Evolutionary conservation across 1,140 invertebrate species (phyloP), one percentile per base, ranked within the genome.

Genomic region (Nebria ingens): DNA sequence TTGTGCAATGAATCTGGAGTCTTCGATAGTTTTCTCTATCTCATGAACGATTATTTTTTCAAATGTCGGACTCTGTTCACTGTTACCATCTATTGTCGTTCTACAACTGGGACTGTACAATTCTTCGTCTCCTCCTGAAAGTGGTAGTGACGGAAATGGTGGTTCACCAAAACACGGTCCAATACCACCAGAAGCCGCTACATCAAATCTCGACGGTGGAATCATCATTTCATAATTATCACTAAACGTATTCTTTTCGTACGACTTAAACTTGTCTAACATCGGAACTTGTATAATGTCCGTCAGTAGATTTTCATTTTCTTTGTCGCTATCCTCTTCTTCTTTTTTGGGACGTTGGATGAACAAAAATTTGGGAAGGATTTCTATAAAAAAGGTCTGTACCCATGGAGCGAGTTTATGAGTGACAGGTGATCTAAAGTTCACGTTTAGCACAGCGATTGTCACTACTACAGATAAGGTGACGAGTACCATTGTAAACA

Each of bases 401-500:
- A 94, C 90, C 91, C 91, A 95, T 9, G 86, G 89, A 15, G 89
- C 79, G 86, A 97, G 90, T 63, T 85, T 86, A 75, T 99, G 96
- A 17, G 96, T 98, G 12, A 97, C 93, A 21, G 97, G 96, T 25
- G 94, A 90, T 65, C 97, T 87, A 78, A 98, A 99, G 76, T 99
- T 98, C 55, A 99, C 89, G 75, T 99, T 99, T 59, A 99, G 80
- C 63, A 99, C 94, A 59, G 92, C 90, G 65, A 99, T 98, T 61
- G 97, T 98, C 56, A 97, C 91, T 57, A 99, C 87, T 64, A 99
- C 96, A 51, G 95, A 98, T 50, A 97, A 78, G 25, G 96, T 98
- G 60, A 99, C 96, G 64, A 99, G 81, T 68, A 98, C 93, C 94
- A 99, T 98, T 40, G 97, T 99, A 75, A 99, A 99, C 19, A 99